These are phyloP conservation scores for Strix aluco DNA, from an alignment of 2,113 vertebrate species.

Conservation along the genomic window DNA sequence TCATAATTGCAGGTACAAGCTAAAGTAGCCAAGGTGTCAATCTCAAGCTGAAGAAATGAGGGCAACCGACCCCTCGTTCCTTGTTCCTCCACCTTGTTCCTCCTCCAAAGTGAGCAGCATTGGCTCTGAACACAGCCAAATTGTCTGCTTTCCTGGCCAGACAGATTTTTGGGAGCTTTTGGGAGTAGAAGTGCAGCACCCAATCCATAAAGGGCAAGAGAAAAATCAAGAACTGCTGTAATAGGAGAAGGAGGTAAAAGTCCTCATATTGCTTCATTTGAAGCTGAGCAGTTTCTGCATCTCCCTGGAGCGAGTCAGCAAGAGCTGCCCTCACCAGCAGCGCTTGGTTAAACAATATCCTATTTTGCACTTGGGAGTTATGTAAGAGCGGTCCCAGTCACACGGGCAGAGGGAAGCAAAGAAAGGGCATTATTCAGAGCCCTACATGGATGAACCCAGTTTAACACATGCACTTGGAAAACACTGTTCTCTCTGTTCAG, in stretches of 20 bases:
- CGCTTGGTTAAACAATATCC: constrained; percentile 54
- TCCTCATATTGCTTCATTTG: neutral
- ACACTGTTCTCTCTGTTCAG: constrained; percentile 75
- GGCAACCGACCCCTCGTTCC: neutral
- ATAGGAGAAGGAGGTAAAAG: neutral
- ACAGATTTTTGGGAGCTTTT: neutral
- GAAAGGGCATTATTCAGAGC: constrained; percentile 73
- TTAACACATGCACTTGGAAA: constrained; percentile 63
- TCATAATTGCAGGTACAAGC: neutral
- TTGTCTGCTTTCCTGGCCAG: neutral
- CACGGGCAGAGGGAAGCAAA: constrained; percentile 45
- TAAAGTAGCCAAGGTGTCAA: neutral
- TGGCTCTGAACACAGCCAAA: neutral
- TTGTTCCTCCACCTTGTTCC: neutral
- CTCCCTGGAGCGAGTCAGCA: neutral
- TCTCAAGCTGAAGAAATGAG: neutral
- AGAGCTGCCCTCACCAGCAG: neutral
- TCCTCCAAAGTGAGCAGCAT: neutral
- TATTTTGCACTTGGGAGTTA: constrained; percentile 66
- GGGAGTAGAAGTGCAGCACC: neutral
- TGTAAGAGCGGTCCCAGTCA: constrained; percentile 62
- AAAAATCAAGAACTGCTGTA: neutral
- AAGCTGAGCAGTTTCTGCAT: neutral
- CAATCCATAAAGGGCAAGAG: neutral
- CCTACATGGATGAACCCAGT: constrained; percentile 49